Evolutionary conservation across 2,797 vertebrate species (phyloP).

Genomic region (Sphenopsis melanotis): DNA sequence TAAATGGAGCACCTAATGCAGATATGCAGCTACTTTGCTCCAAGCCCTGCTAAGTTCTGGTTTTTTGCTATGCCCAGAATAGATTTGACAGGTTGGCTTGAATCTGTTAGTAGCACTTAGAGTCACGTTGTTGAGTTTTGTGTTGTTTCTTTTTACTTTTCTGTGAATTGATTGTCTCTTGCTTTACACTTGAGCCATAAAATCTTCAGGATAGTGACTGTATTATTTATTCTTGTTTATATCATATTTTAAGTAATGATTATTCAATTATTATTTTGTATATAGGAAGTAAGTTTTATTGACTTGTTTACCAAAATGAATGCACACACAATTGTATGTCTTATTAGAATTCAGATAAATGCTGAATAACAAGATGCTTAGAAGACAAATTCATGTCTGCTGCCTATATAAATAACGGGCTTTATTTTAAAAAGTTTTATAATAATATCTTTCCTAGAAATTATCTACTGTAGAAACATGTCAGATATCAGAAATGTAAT

Average conservation of each 20-base stretch:
- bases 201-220: neutral
- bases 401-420: neutral
- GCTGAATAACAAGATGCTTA: neutral
- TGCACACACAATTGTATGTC: neutral
- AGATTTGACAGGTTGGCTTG: neutral
- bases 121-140: neutral
- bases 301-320: neutral
- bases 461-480: neutral
- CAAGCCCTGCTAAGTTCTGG: neutral
- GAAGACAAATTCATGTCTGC: neutral
- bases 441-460: neutral
- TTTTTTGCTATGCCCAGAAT: neutral
- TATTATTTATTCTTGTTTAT: neutral
- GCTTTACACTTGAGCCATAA: neutral
- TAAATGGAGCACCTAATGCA: neutral
- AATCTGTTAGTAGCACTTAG: neutral
- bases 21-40: neutral
- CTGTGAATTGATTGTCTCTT: neutral
- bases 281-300: neutral
- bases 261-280: neutral
- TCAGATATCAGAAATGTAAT: neutral
- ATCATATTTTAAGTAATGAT: neutral
- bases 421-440: neutral
- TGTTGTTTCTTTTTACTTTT: neutral
- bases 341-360: neutral